phyloP scores from a whole-genome alignment of 2,888 invertebrate genomes.

The Teleogryllus oceanicus region DNA sequence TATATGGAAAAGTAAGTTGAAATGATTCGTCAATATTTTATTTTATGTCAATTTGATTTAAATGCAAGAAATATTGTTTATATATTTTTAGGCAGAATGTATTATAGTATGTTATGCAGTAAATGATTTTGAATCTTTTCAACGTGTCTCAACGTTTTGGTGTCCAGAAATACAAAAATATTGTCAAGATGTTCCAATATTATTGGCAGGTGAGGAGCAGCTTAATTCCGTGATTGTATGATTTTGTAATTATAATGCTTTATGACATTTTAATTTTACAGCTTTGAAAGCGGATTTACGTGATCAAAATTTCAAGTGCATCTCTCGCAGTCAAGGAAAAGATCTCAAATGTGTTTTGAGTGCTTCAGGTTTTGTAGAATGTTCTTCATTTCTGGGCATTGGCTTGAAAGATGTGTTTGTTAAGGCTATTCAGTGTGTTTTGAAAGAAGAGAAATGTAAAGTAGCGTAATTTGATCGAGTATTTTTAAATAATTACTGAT shows the following conservation, averaged over 20 bases:
- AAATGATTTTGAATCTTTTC: background rate
- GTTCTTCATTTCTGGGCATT: background rate
- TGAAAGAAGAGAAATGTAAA: conserved; percentile 8
- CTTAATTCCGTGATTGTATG: background rate
- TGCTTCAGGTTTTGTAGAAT: conserved; percentile 18
- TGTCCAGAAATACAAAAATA: background rate
- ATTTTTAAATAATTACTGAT: no score
- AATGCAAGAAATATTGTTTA: background rate
- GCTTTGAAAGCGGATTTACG: background rate
- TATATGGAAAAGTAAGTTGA: background rate
- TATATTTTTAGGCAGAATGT: background rate
- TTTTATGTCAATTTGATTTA: background rate
- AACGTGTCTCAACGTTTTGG: background rate
- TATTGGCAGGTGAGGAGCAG: background rate
- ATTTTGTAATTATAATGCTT: background rate
- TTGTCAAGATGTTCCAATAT: background rate
- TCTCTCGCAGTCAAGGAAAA: background rate
- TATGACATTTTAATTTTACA: background rate
- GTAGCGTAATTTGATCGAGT: background rate
- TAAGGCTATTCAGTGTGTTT: background rate
- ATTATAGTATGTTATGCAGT: background rate
- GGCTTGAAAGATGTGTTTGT: background rate
- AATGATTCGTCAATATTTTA: background rate
- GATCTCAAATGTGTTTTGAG: background rate
- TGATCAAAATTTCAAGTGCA: background rate